A percentile compares a stretch with the other conserved stretches of the same genome.
Conservation (phyloP, 2,797 vertebrate species). For the Knipowitschia caucasica region DNA sequence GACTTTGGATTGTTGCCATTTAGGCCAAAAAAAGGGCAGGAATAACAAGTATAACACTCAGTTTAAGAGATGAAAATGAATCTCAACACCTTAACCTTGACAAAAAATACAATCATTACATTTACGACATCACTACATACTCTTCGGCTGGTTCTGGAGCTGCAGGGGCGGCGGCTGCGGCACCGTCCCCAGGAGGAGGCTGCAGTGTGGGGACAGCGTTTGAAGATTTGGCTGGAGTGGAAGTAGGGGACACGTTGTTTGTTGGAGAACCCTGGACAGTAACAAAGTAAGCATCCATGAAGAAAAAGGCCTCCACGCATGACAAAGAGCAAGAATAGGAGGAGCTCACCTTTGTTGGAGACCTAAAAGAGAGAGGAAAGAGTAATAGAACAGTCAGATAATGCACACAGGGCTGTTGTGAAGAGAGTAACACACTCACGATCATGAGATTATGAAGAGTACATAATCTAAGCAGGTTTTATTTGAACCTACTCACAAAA, state of each 20-base stretch:
- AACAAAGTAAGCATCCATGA: not conserved
- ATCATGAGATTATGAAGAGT: conserved; percentile 54
- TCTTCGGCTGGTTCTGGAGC: conserved; percentile 78
- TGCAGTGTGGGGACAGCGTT: conserved; percentile 81
- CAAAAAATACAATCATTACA: conserved; percentile 2
- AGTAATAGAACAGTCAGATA: conserved; percentile 16
- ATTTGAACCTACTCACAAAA: too few species aligned
- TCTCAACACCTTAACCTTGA: not conserved
- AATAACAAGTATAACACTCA: too few species aligned
- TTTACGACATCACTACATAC: conserved; percentile 54
- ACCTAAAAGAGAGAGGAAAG: conserved; percentile 65
- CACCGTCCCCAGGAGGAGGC: conserved; percentile 71
- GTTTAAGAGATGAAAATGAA: not conserved
- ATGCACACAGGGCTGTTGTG: conserved; percentile 2
- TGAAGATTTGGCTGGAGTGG: conserved; percentile 92
- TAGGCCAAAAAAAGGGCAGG: too few species aligned
- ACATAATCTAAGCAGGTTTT: conserved; percentile 26
- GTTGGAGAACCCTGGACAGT: conserved; percentile 88
- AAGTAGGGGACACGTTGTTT: conserved; percentile 92
- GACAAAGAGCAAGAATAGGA: not conserved
- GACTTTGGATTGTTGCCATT: too few species aligned
- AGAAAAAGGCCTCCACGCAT: too few species aligned
- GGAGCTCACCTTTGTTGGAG: conserved; percentile 78
- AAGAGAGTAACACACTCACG: conserved; percentile 13
- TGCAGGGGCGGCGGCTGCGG: conserved; percentile 72